phyloP scores from a whole-genome alignment of 2,113 vertebrate genomes.

The Rhizomys pruinosus region DNA sequence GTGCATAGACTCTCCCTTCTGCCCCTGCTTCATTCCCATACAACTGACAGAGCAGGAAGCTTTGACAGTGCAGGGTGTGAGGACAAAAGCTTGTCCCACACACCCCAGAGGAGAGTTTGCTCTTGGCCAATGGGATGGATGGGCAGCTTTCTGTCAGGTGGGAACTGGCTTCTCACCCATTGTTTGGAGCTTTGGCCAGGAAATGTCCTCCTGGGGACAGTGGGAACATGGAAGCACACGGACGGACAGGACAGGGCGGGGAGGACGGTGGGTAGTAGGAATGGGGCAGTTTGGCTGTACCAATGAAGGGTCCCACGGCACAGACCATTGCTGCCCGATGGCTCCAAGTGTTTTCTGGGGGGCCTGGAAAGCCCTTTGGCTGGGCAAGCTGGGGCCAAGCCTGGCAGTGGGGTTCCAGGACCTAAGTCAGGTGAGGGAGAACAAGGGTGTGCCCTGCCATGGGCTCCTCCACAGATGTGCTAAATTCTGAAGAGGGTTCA shows the following conservation, averaged over 20 bases:
- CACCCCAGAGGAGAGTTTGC: constrained; percentile 70
- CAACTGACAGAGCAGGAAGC: constrained; percentile 32
- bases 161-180: constrained; percentile 63
- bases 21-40: not conserved
- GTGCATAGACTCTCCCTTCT: not conserved
- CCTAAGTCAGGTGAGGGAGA: constrained; percentile 34
- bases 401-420: constrained; percentile 77
- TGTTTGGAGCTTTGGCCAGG: constrained; percentile 58
- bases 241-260: constrained; percentile 49
- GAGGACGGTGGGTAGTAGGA: constrained; percentile 72
- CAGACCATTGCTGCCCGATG: constrained; percentile 73
- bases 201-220: constrained; percentile 66
- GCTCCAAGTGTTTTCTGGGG: constrained; percentile 78
- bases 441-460: constrained; percentile 3
- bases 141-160: constrained; percentile 63
- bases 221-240: constrained; percentile 74
- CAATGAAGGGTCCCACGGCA: constrained; percentile 50
- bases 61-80: not conserved
- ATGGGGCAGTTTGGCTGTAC: constrained; percentile 75
- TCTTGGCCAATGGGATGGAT: constrained; percentile 70
- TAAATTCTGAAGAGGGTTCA: constrained; percentile 65
- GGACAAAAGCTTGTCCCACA: not conserved
- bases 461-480: constrained; percentile 62
- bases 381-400: constrained; percentile 60
- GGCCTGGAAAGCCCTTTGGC: constrained; percentile 68